Evolutionary conservation across 2,113 vertebrate species (phyloP), one percentile per base, ranked within the genome.

Genomic region (Bostrychus sinensis): DNA sequence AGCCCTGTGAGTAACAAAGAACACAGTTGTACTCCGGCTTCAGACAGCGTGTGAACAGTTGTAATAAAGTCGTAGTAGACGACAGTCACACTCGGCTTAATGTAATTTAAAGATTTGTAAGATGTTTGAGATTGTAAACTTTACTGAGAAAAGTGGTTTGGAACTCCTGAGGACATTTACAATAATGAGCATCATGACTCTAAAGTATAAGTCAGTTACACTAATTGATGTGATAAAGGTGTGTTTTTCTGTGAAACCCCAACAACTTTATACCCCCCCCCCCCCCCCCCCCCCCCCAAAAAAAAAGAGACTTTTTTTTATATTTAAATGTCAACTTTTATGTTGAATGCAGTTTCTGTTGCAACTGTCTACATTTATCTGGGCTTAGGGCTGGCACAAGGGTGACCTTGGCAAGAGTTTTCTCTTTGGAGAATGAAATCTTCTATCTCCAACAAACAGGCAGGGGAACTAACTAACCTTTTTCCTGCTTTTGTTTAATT

Each of bases 81-180:
- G 22, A 76, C 51, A 42, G 54, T 30, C 58, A 45, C 32, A 46
- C 17, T 28, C 22, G 12, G 36, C n/a, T 17, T 32, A 73, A 63
- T 72, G 0, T 64, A 58, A 65, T 59, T 64, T 28, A 20, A 61
- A 58, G 2, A 32, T 62, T 45, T 3, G 20, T 11, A 17, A n/a
- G 28, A 42, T 11, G 12, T n/a, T 22, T 7, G 37, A 20, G 56
- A 62, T n/a, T 34, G 38, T 17, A 12, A 38, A 16, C 51, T 57
- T 8, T 41, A 66, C 14, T 36, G 42, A 28, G 8, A 32, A 37
- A 7, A 71, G 64, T 55, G 54, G 4, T 39, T 67, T 45, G 25
- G 19, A 59, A 57, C 60, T 72, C 42, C 73, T 81, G 66, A 79
- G 26, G 17, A 61, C 71, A 73, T 70, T 53, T 68, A 17, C 53